A percentile compares a stretch with the other conserved stretches of the same genome.
These are phyloP conservation scores for Antheraea assamensis DNA, from an alignment of 2,888 invertebrate genomes.

Conservation along the genomic window DNA sequence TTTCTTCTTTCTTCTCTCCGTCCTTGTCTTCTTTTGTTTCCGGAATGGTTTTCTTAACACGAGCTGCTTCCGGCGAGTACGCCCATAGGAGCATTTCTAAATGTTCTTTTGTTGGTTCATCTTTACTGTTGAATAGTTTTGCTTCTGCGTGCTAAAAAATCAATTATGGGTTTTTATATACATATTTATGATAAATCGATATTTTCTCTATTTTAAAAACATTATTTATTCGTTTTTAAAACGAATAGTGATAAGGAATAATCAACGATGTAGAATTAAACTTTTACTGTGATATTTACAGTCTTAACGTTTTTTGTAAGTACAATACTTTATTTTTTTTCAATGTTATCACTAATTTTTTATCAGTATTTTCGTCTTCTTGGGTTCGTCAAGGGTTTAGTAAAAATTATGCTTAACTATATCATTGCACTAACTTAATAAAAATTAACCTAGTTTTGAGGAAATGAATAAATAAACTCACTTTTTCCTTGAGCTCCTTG, in stretches of 20 bases:
- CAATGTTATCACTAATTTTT: no score
- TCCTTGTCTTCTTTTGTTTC: conserved; percentile 52
- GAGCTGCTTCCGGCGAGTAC: conserved; percentile 87
- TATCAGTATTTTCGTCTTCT: no score
- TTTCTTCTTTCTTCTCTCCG: conserved; percentile 31
- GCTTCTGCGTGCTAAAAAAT: conserved; percentile 81
- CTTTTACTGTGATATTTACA: no score
- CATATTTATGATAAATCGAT: background rate
- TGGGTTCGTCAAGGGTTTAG: no score
- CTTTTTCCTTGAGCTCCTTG: conserved; percentile 77
- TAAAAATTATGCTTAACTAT: no score
- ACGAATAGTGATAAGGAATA: background rate
- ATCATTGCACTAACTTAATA: no score
- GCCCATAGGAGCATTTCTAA: conserved; percentile 88
- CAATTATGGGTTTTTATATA: background rate
- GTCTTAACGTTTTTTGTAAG: no score
- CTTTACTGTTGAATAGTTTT: conserved; percentile 84
- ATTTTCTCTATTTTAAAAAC: background rate
- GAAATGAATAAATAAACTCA: conserved; percentile 28
- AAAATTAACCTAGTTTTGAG: no score
- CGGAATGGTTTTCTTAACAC: conserved; percentile 81
- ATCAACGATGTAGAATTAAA: background rate
- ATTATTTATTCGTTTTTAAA: background rate
- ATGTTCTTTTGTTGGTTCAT: conserved; percentile 86
- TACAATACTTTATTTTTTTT: no score